Evolutionary conservation across 2,797 vertebrate species (phyloP).

Genomic region (Dipus sagitta): DNA sequence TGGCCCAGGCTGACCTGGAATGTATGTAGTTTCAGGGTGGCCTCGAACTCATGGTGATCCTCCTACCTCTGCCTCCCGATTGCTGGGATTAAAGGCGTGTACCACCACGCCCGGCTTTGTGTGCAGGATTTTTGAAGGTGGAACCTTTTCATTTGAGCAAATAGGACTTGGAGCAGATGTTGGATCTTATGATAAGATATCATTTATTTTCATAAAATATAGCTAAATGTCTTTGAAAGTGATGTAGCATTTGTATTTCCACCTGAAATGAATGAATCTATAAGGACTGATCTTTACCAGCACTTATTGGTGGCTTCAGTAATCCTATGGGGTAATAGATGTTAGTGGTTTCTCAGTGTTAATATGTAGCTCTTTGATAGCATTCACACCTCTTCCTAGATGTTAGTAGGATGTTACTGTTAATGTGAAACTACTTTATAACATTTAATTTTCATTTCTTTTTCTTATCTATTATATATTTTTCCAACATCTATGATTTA

Average conservation of each 20-base stretch:
- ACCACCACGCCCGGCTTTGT: no score
- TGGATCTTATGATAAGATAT: background rate
- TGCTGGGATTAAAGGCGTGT: no score
- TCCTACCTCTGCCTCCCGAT: no score
- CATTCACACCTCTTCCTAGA: background rate
- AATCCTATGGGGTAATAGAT: background rate
- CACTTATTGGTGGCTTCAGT: background rate
- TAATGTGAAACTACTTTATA: no score
- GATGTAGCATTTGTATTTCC: background rate
- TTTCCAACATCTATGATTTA: background rate
- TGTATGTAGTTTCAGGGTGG: no score
- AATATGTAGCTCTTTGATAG: background rate
- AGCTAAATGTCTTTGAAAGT: background rate
- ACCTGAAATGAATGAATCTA: background rate
- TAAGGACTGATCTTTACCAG: background rate
- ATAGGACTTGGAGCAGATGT: background rate
- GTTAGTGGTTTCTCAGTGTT: background rate
- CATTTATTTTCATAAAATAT: conserved; percentile 18
- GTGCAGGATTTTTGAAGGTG: background rate
- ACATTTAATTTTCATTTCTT: background rate
- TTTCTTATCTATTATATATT: conserved; percentile 1
- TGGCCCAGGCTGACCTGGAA: no score
- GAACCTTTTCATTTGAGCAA: background rate
- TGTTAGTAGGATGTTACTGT: no score
- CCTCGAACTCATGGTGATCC: no score